A percentile compares a stretch with the other conserved stretches of the same genome.
These are phyloP conservation scores for Amphiprion percula DNA, from an alignment of 2,113 vertebrate genomes.

Conservation along the genomic window DNA sequence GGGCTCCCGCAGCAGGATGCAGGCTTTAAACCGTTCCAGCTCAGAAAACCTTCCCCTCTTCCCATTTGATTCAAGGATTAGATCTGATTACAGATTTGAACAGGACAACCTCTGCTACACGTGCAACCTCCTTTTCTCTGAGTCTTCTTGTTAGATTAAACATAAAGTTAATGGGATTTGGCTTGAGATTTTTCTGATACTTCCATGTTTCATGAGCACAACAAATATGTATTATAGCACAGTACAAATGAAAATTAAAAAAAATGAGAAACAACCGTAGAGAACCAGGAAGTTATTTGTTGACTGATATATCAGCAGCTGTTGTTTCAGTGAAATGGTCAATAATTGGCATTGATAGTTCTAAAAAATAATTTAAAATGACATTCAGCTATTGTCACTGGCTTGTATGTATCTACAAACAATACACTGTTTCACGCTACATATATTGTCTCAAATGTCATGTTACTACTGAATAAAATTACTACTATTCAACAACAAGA, in stretches of 20 bases:
- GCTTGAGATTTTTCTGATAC: constrained; percentile 26
- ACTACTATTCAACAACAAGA: constrained; percentile 91
- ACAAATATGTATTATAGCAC: constrained; percentile 32
- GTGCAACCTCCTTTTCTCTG: constrained; percentile 47
- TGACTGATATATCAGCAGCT: constrained; percentile 36
- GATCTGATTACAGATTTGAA: constrained; percentile 70
- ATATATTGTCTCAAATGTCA: constrained; percentile 51
- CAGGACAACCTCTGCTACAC: constrained; percentile 63
- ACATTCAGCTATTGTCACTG: constrained; percentile 65
- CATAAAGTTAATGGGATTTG: constrained; percentile 67
- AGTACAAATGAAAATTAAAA: neutral
- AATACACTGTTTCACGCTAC: constrained; percentile 48
- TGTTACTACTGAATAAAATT: constrained; percentile 47
- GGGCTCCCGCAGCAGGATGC: constrained; percentile 75
- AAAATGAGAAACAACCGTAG: constrained; percentile 10
- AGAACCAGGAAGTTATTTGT: constrained; percentile 13
- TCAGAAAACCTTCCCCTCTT: constrained; percentile 69
- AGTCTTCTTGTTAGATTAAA: constrained; percentile 60
- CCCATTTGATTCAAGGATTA: constrained; percentile 82
- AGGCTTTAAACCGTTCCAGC: constrained; percentile 63
- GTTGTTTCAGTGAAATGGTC: constrained; percentile 34
- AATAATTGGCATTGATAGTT: constrained; percentile 35
- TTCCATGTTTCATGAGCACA: constrained; percentile 35
- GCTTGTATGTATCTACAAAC: constrained; percentile 54
- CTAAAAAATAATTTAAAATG: constrained; percentile 50